Evolutionary conservation across 2,888 invertebrate genomes (phyloP).

Genomic region (Leuctra nigra): DNA sequence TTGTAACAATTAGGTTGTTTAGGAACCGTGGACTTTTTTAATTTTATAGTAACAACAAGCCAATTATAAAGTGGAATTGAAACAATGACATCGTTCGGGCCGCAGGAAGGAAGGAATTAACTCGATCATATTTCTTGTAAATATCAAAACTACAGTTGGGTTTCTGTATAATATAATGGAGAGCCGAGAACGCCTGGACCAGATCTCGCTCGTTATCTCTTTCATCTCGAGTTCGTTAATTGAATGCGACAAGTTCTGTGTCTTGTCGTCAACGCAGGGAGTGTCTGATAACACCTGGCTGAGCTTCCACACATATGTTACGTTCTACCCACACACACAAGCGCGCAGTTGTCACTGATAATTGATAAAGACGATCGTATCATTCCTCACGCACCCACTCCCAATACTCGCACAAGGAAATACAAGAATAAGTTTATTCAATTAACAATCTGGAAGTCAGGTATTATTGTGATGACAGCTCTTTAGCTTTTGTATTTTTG

Average conservation of each 20-base stretch:
- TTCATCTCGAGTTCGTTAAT: not conserved
- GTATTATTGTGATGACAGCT: no score
- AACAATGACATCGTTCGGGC: constrained; percentile 14
- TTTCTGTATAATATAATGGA: no score
- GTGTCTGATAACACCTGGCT: constrained; percentile 1
- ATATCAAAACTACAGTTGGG: no score
- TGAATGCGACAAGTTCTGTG: not conserved
- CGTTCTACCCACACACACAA: not conserved
- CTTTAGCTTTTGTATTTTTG: not conserved
- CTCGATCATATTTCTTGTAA: not conserved
- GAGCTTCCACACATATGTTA: not conserved
- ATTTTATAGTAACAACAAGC: constrained; percentile 14
- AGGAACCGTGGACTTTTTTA: constrained; percentile 18
- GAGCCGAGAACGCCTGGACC: no score
- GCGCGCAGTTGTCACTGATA: constrained; percentile 4
- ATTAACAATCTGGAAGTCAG: no score
- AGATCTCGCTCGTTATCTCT: not conserved
- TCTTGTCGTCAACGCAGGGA: not conserved
- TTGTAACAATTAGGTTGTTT: constrained; percentile 14
- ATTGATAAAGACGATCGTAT: constrained; percentile 12
- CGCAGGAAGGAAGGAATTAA: not conserved
- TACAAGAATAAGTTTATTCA: no score
- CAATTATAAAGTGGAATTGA: constrained; percentile 10
- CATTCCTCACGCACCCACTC: not conserved
- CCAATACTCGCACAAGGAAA: not conserved